Evolutionary conservation across 92 coral and sea anemone genomes (phyloP).

Genomic region (Phymanthus crucifer): DNA sequence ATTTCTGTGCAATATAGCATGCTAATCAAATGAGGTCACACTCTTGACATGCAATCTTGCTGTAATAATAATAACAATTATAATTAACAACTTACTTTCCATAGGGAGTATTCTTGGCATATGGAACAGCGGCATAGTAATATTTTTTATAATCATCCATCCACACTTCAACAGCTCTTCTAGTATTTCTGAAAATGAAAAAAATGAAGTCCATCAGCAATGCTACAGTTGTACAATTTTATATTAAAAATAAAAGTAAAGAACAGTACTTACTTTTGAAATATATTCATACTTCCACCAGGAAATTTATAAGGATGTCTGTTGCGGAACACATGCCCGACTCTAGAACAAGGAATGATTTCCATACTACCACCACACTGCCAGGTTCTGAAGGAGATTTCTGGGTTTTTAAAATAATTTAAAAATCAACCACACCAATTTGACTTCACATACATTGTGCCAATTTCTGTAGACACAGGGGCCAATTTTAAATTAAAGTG

Average conservation of each 20-base stretch:
- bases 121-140: constrained; percentile 97
- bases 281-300: constrained; percentile 98
- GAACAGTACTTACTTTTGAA: constrained; percentile 77
- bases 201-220: not conserved
- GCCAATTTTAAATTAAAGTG: no score
- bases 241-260: not conserved
- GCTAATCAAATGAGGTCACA: no score
- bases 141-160: constrained; percentile 90
- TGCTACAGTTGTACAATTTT: no score
- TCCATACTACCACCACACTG: constrained; percentile 98
- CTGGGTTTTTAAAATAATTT: constrained; percentile 12
- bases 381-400: constrained; percentile 97
- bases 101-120: constrained; percentile 88
- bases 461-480: not conserved
- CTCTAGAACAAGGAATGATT: constrained; percentile 96
- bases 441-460: no score
- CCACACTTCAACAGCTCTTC: constrained; percentile 99
- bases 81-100: constrained; percentile 78
- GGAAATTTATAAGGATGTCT: constrained; percentile 97
- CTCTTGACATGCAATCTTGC: no score
- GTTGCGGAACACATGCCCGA: constrained; percentile 97
- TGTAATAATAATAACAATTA: not conserved
- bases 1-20: no score
- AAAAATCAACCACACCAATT: not conserved
- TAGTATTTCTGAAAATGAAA: constrained; percentile 66